Conservation (phyloP, 2,797 vertebrate genomes). For the Potorous gilbertii region DNA sequence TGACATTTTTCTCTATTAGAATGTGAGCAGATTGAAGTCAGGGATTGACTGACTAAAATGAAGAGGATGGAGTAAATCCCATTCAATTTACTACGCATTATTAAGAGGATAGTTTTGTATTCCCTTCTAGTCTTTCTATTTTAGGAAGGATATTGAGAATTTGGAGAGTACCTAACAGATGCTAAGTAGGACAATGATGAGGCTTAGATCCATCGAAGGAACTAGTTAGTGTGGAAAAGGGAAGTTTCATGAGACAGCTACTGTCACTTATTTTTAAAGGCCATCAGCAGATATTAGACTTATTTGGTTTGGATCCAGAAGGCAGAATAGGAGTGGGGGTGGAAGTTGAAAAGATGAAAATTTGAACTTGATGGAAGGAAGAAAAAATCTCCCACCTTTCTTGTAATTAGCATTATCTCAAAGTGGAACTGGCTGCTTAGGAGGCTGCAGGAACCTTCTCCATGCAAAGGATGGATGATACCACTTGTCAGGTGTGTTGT, state of each 20-base stretch:
- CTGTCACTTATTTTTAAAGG: background rate
- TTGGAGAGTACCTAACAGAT: background rate
- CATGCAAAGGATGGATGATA: background rate
- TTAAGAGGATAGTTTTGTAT: background rate
- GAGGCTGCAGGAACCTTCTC: background rate
- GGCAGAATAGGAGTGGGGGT: background rate
- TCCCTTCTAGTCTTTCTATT: background rate
- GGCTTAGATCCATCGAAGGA: background rate
- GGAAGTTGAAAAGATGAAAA: background rate
- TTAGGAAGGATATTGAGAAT: background rate
- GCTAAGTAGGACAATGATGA: background rate
- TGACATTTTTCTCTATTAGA: background rate
- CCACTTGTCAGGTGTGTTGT: background rate
- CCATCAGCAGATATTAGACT: background rate
- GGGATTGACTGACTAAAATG: background rate
- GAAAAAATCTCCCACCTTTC: background rate
- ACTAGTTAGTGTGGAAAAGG: background rate
- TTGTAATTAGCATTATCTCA: background rate
- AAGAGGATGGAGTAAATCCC: background rate
- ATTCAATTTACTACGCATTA: background rate
- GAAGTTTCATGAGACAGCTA: background rate
- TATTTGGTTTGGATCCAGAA: background rate
- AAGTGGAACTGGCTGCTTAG: background rate
- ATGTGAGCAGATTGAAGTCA: background rate
- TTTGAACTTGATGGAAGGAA: background rate